Percentiles rank a stretch among this genome's conserved stretches.
Conservation (phyloP, 2,888 invertebrate species). For the Stegana nigrithorax region DNA sequence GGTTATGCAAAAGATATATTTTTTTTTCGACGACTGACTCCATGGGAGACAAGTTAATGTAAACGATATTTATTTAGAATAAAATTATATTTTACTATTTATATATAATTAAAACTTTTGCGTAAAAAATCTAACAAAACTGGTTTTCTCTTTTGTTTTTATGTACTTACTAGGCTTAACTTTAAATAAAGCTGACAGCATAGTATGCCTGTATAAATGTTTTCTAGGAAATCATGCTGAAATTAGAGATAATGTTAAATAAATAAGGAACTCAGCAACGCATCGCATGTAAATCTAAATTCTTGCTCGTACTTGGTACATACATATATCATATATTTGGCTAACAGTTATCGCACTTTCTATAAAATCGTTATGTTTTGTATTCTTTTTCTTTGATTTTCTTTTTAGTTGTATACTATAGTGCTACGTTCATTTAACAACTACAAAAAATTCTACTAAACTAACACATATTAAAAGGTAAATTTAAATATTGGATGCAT, state of each 20-base stretch:
- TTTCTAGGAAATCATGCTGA: neutral
- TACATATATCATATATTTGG: neutral
- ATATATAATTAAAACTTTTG: neutral
- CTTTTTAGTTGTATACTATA: neutral
- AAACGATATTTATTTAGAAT: conserved; percentile 2
- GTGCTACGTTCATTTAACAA: neutral
- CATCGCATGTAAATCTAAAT: neutral
- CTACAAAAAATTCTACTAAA: conserved; percentile 26
- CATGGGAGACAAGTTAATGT: conserved; percentile 49
- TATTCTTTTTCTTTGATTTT: neutral
- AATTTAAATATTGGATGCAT: conserved; percentile 46
- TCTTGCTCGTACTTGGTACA: conserved; percentile 1
- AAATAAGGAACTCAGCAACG: conserved; percentile 18
- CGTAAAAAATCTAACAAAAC: neutral
- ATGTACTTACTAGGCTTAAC: neutral
- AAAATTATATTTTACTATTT: too few species aligned
- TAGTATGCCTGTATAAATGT: too few species aligned
- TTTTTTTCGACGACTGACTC: conserved; percentile 54
- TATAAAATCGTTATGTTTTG: neutral
- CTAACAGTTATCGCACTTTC: conserved; percentile 10
- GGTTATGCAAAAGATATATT: too few species aligned
- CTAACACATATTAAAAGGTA: conserved; percentile 31
- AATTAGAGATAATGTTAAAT: neutral
- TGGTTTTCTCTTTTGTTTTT: neutral
- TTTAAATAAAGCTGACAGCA: too few species aligned